Percentiles rank a stretch among this genome's conserved stretches.
These are phyloP conservation scores for Pandemis cinnamomeana DNA, from an alignment of 2,888 invertebrate species.

Conservation along the genomic window DNA sequence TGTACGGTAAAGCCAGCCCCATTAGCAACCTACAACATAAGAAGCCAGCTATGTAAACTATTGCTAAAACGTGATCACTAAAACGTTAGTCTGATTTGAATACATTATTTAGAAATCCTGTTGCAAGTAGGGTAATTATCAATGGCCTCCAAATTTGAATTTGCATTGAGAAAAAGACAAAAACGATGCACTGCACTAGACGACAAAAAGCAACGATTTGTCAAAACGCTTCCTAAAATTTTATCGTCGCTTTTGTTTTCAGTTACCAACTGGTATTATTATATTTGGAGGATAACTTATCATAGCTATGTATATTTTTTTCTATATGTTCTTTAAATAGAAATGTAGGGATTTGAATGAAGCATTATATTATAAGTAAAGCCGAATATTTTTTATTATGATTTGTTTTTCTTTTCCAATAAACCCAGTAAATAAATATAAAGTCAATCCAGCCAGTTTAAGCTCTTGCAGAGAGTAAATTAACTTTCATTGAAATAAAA, in stretches of 20 bases:
- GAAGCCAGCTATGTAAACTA: neutral
- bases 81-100: conserved; percentile 2
- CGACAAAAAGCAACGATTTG: conserved; percentile 9
- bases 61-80: conserved; percentile 6
- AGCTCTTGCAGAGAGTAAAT: too few relatives aligned
- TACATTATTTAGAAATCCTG: conserved; percentile 2
- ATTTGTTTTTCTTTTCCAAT: too few relatives aligned
- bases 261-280: neutral
- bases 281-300: neutral
- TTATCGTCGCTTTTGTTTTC: neutral
- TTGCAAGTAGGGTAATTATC: conserved; percentile 13
- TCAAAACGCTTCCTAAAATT: conserved; percentile 17
- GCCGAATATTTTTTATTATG: too few relatives aligned
- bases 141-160: conserved; percentile 24
- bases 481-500: too few relatives aligned
- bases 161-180: conserved; percentile 12
- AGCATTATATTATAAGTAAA: too few relatives aligned
- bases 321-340: neutral
- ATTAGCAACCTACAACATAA: neutral
- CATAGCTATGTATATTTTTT: neutral
- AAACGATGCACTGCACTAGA: conserved; percentile 17
- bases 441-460: too few relatives aligned
- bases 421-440: too few relatives aligned
- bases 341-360: neutral
- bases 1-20: neutral